Conservation (phyloP, 2,888 invertebrate species). For the Meteorus cinctellus region DNA sequence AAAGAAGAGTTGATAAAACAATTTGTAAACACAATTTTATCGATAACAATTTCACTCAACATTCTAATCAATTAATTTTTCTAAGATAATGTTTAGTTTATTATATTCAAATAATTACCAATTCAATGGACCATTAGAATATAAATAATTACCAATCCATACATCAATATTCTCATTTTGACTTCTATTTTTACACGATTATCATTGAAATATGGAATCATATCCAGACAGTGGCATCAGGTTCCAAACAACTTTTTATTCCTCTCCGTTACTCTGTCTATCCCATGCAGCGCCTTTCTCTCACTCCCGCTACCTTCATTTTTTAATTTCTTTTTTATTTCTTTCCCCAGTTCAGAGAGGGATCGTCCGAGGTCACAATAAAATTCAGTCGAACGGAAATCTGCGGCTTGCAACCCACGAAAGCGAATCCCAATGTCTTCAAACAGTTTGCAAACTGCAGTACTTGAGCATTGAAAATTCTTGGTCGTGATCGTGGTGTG, state of each 20-base stretch:
- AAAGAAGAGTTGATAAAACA: too few relatives aligned
- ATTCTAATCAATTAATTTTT: too few relatives aligned
- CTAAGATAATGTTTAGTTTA: too few relatives aligned
- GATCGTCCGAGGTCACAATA: conserved; percentile 15
- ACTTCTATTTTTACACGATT: background rate
- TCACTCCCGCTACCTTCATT: background rate
- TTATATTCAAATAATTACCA: too few relatives aligned
- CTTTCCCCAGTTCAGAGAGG: background rate
- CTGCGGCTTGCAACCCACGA: conserved; percentile 17
- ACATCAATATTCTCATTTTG: background rate
- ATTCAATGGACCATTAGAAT: background rate
- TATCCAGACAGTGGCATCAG: background rate
- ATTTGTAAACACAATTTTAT: too few relatives aligned
- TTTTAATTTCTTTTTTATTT: background rate
- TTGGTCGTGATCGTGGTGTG: background rate
- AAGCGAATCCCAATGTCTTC: conserved; percentile 10
- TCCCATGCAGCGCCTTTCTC: background rate
- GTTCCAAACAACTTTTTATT: background rate
- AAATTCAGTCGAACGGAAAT: conserved; percentile 12
- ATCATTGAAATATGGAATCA: background rate
- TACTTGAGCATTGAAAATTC: background rate
- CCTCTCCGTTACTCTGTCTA: background rate
- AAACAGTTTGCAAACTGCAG: background rate
- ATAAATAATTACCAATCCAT: background rate
- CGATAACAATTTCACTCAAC: too few relatives aligned